Base-by-base conservation (phyloP, 2,113 vertebrate species). In the Turdus rufiventris region DNA sequence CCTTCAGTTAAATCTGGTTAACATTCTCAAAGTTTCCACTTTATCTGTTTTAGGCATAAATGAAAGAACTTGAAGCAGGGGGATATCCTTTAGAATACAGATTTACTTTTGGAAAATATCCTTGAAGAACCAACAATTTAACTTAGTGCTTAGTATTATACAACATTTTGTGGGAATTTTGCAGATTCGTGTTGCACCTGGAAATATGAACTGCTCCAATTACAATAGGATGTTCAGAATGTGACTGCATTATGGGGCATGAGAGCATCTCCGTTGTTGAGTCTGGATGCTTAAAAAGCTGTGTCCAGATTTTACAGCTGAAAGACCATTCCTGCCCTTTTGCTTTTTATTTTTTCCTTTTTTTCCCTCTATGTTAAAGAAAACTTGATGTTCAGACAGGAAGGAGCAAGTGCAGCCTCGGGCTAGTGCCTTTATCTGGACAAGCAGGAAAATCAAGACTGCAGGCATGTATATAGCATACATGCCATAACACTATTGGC, bases 281-380 rank as follows among this genome's bases (percentile, higher is more conserved):
- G 10, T 62, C 38, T 58, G 36, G 36, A 31, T 42, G 28, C 45
- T 77, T 83, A 76, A 56, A 53, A 68, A 23, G 9, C 68, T 17
- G 1, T 43, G 15, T 42, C 38, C 50, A 2, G 1, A 48, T 79
- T 75, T 85, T n/a, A 34, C 42, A 50, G 42, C 48, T 75, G 51
- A 89, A 92, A 17, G 26, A 54, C 18, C 15, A 20, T 57, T 45
- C 6, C 21, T 54, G 23, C 33, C 21, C 26, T 38, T 76, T 48
- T 3, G 1, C 25, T 74, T 12, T n/a, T 34, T 1, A 0, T 28
- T 58, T 57, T 42, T 38, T 1, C n/a, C 12, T 38, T 38, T 38
- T 38, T 38, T 38, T 11, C 38, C 38, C 38, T 38, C 38, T 26
- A 2, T 5, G 14, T 51, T 14, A 60, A 43, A 75, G 12, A 45